Evolutionary conservation across 1,140 invertebrate genomes (phyloP), one percentile per base, ranked within the genome.

Genomic region (Calephelis virginiensis): DNA sequence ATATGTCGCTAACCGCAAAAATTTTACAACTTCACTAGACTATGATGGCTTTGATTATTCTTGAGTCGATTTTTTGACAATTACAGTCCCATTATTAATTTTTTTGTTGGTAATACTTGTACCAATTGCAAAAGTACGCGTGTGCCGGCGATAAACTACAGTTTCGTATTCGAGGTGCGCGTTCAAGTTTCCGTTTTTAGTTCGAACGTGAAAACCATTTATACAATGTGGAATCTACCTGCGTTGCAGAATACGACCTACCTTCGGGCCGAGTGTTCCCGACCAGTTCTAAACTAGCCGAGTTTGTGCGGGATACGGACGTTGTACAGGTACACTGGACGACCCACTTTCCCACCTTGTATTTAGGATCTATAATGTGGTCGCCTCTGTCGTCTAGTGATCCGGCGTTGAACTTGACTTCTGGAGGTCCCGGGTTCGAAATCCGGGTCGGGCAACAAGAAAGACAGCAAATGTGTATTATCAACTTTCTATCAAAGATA

Each of bases 201-300:
- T 61, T 72, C 72, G 75, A 77, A 81, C 81, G 80, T 85, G 80
- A 82, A 81, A 82, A 82, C 81, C 75, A 69, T 82, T 85, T 80
- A 81, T 80, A 82, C 81, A 84, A 83, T 80, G 81, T 83, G 76
- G 78, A 80, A 81, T 81, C 77, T 77, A 80, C 75, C 77, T 81
- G 70, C 70, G 80, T 81, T 80, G 82, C 82, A 38, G 69, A 85
- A 82, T 81, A 78, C 80, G 79, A 75, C 77, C 75, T 78, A 75
- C 82, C 78, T 71, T 61, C 70, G 73, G 76, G 71, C 56, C 47
- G 74, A 75, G 76, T 47, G 56, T 38, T 59, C 49, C 66, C 66
- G 66, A 68, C 70, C 71, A 73, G 76, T 86, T 84, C 75, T 82
- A 74, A 82, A 83, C 80, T 75, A 37, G 14, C n/a, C 53, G 53